phyloP scores from a whole-genome alignment of 2,888 invertebrate species.

The Andricus curvator region DNA sequence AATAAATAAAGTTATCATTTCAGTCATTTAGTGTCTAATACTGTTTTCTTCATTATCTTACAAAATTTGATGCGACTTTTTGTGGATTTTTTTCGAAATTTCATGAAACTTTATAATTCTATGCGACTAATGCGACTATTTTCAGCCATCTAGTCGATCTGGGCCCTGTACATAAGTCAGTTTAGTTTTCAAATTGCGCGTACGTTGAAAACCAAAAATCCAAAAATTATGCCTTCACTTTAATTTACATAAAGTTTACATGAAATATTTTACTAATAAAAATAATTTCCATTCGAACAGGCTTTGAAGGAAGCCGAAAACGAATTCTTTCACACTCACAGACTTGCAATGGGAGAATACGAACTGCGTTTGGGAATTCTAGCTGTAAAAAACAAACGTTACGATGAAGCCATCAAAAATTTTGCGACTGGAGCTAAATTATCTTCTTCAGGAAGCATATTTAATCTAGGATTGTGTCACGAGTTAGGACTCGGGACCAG shows the following conservation, averaged over 20 bases:
- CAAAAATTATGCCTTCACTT: not conserved
- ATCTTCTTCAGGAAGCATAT: conserved; percentile 83
- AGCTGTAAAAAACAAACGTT: conserved; percentile 81
- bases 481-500: conserved; percentile 84
- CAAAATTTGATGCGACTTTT: no score
- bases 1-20: no score
- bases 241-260: no score
- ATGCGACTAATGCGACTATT: no score
- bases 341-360: conserved; percentile 81
- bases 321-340: conserved; percentile 75
- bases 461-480: conserved; percentile 85
- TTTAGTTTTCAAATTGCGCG: no score
- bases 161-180: no score
- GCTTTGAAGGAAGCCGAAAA: conserved; percentile 68
- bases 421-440: conserved; percentile 81
- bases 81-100: no score
- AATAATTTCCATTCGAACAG: conserved; percentile 55
- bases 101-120: no score
- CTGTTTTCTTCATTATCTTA: no score
- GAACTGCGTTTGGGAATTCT: conserved; percentile 82
- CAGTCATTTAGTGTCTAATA: no score
- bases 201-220: not conserved
- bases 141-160: no score
- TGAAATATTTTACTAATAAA: not conserved
- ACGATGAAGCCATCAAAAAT: conserved; percentile 81